Evolutionary conservation across 1,140 invertebrate genomes (phyloP), one percentile per base, ranked within the genome.

Genomic region (Micrasema longulum): DNA sequence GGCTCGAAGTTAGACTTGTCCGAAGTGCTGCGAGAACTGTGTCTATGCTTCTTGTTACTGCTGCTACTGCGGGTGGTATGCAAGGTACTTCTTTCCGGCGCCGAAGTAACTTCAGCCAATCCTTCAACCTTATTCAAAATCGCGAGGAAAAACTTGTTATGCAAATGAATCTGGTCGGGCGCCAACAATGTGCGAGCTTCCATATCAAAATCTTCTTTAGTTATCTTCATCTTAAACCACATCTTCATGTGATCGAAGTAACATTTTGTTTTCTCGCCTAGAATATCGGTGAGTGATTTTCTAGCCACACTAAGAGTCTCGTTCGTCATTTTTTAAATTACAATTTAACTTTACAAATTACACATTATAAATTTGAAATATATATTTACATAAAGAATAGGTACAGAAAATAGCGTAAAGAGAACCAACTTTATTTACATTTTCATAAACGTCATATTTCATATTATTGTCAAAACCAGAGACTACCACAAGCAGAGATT

Each of bases 121-220:
- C 87, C 88, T 78, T 92, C 90, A 12, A 94, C 91, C 85, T 91
- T 94, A 72, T 93, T 92, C 9, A 95, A 87, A 47, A 95, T 84
- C 9, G 92, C 92, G 7, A 95, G 79, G 5, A 95, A 82, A 79
- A 95, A 95, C 76, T 94, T 90, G 84, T 95, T 95, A 78, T 95
- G 93, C 22, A 93, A 85, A 80, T 91, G 91, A 36, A 94, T 88
- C 81, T 92, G 89, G 48, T 93, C 89, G 2, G 86, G 78, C 6
- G 83, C 87, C 71, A 95, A 83, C 1, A 94, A 82, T 78, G 88
- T 88, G 36, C 92, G 85, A 5, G 91, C 91, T 82, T 93, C 91
- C 1, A 80, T 78, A 78, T 95, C 93, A 82, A 95, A 95, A 74
- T 94, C 91, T 81, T 93, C 92, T 80, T 93, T 94, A 0, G 90